Base-by-base conservation (phyloP, 2,113 vertebrate genomes). In the Zingel zingel region DNA sequence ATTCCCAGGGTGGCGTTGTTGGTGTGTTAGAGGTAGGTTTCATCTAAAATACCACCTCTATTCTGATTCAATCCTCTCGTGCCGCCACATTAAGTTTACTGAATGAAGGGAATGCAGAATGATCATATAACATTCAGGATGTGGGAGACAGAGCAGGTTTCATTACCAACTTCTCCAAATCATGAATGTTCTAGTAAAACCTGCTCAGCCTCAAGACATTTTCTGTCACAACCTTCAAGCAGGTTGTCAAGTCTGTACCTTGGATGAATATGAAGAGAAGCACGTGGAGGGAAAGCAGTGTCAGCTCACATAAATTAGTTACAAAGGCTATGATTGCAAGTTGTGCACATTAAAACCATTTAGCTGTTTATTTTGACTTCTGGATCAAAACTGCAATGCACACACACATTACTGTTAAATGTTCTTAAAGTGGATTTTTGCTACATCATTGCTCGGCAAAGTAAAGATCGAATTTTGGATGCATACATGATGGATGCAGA, bases 341-440 rank as follows among this genome's bases (percentile, higher is more conserved):
- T 27, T 62, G 54, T 25, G 47, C 21, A 64, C 33, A 69, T 62
- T 43, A 69, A 77, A 77, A 56, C 19, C 13, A 33, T 50, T 48
- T 50, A 36, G 7, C 33, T 39, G 48, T 75, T 51, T 74, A 54
- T 77, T 76, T 66, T 77, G 18, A 57, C 23, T 39, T 57, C 36
- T 47, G 16, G 5, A 10, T 48, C 27, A 61, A 58, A 45, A 21
- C 9, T 25, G 14, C 21, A 50, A 62, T 10, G 18, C 56, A 61
- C 18, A 36, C 56, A 61, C 18, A 36, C 18, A 33, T 47, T 10
- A 11, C 10, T 21, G 10, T 14, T 59, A 30, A 30, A 1, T 74
- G 25, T 25, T 13, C 9, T 59, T 25, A 5, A 23, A 54, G 53
- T 57, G n/a, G 14, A 33, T 74, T 7, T 36, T 63, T 23, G 21